Percentiles rank a stretch among this genome's conserved stretches.
Evolutionary conservation across 1,140 invertebrate genomes (phyloP).

Genomic region (Conus betulinus): DNA sequence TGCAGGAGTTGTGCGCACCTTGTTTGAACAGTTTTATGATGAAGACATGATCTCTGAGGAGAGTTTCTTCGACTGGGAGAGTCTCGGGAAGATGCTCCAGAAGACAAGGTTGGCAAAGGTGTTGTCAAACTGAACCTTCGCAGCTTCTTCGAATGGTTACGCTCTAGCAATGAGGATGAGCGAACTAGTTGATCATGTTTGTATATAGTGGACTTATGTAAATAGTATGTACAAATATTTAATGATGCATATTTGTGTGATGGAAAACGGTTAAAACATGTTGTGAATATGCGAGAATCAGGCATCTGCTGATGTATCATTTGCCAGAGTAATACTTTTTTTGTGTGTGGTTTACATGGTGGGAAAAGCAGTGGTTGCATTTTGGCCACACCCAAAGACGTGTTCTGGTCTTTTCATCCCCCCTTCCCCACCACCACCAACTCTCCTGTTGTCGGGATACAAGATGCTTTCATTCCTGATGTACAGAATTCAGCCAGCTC

Average conservation of each 20-base stretch:
- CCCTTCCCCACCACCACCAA: neutral
- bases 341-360: neutral
- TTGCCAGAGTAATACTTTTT: neutral
- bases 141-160: constrained; percentile 80
- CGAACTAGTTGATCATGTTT: neutral
- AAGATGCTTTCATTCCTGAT: neutral
- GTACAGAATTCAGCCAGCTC: neutral
- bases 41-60: constrained; percentile 81
- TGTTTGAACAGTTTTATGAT: constrained; percentile 80
- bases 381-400: neutral
- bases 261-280: too few species aligned
- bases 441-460: neutral
- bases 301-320: constrained; percentile 2
- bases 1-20: constrained; percentile 77
- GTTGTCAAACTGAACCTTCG: constrained; percentile 78
- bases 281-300: too few species aligned
- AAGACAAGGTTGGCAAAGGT: constrained; percentile 78
- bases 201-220: constrained; percentile 6
- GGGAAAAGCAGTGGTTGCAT: neutral
- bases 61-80: constrained; percentile 81
- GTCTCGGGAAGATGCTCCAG: constrained; percentile 75
- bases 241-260: neutral
- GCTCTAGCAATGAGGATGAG: constrained; percentile 76
- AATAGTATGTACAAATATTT: neutral
- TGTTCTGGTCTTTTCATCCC: neutral